These are phyloP conservation scores for Eulemur rufifrons DNA, from an alignment of 2,113 vertebrate species.

Conservation along the genomic window DNA sequence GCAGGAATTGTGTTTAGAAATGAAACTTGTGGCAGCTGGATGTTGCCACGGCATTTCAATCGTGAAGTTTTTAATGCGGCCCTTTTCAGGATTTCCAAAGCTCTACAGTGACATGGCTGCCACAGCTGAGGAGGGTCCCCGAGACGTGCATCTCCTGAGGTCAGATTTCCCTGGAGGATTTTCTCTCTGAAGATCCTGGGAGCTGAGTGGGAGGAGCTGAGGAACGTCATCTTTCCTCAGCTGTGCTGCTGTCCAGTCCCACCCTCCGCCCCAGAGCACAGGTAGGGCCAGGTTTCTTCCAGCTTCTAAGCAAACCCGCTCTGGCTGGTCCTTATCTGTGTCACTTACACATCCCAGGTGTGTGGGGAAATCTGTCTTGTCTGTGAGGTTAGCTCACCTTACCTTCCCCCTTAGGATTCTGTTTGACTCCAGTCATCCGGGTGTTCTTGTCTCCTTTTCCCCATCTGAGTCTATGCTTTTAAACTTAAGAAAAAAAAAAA, in stretches of 20 bases:
- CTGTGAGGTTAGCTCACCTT: not conserved
- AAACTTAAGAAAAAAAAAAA: too few relatives aligned
- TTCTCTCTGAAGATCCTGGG: not conserved
- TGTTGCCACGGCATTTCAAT: not conserved
- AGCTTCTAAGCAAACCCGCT: not conserved
- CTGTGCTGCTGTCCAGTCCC: too few relatives aligned
- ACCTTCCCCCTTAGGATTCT: not conserved
- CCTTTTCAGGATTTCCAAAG: not conserved
- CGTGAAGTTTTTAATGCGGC: not conserved
- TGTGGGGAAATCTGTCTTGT: accelerated
- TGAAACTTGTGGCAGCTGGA: accelerated
- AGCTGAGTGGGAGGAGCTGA: not conserved
- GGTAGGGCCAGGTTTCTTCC: too few relatives aligned
- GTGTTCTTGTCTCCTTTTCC: not conserved
- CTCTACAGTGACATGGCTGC: not conserved
- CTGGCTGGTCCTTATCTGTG: accelerated
- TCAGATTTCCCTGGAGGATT: not conserved
- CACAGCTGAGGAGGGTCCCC: not conserved
- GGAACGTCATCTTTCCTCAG: not conserved
- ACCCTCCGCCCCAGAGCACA: accelerated
- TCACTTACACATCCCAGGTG: accelerated
- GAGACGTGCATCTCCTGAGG: not conserved
- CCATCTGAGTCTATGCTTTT: not conserved
- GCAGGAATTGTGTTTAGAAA: not conserved
- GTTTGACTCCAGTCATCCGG: accelerated